Evolutionary conservation across 2,888 invertebrate genomes (phyloP).

Genomic region (Octonoba sinensis): DNA sequence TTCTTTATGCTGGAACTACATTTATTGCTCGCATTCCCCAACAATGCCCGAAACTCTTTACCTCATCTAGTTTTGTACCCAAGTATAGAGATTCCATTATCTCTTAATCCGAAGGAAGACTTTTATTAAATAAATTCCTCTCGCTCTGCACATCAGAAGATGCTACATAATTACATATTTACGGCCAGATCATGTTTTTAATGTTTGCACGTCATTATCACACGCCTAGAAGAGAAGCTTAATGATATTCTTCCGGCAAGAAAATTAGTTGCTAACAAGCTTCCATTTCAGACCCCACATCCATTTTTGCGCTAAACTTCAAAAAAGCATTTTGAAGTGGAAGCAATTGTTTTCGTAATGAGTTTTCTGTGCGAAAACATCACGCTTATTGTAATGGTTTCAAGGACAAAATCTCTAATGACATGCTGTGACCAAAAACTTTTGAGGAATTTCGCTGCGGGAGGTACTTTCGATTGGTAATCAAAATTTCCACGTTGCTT

Average conservation of each 20-base stretch:
- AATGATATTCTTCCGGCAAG: conserved; percentile 6
- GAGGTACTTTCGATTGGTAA: too few relatives aligned
- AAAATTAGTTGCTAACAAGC: conserved; percentile 43
- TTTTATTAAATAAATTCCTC: conserved; percentile 52
- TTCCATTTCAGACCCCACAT: neutral
- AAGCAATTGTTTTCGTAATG: neutral
- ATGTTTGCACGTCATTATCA: conserved; percentile 45
- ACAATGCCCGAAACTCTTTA: conserved; percentile 26
- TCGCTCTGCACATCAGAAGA: conserved; percentile 37
- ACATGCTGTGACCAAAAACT: too few relatives aligned
- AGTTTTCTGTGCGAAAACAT: neutral
- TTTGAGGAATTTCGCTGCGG: too few relatives aligned
- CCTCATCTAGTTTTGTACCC: neutral
- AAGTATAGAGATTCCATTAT: conserved; percentile 41
- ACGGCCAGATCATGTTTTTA: conserved; percentile 54
- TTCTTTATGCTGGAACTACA: conserved; percentile 31
- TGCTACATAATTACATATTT: conserved; percentile 61
- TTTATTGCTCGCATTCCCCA: conserved; percentile 11
- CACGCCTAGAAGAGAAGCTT: conserved; percentile 4
- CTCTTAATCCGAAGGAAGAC: conserved; percentile 48
- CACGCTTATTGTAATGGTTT: too few relatives aligned
- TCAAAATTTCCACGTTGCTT: too few relatives aligned
- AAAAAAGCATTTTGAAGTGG: conserved; percentile 4
- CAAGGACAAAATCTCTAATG: too few relatives aligned
- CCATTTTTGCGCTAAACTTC: conserved; percentile 1